Conservation (phyloP, 64 coral and sea anemone genomes). For the Pocillopora verrucosa region DNA sequence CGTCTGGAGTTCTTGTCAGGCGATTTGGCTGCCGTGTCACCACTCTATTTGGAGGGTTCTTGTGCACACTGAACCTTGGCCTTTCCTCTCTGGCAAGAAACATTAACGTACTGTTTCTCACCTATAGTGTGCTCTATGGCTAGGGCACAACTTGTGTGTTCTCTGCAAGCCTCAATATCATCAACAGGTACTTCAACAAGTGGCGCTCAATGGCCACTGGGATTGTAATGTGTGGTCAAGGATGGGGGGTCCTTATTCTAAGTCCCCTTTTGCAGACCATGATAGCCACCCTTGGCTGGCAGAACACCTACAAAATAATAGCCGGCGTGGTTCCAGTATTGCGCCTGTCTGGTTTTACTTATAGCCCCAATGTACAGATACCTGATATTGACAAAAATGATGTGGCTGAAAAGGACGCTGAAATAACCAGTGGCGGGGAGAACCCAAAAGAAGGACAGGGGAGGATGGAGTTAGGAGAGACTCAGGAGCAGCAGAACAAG, state of each 20-base stretch:
- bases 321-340: background rate
- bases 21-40: constrained; percentile 48
- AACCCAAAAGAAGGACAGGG: too few species aligned
- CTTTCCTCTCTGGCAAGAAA: constrained; percentile 40
- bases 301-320: constrained; percentile 50
- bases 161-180: constrained; percentile 18
- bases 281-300: constrained; percentile 51
- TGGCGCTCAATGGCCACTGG: constrained; percentile 43
- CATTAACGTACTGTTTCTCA: constrained; percentile 46
- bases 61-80: constrained; percentile 20
- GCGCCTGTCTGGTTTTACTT: constrained; percentile 12
- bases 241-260: constrained; percentile 30
- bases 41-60: constrained; percentile 43
- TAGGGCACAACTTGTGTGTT: constrained; percentile 30
- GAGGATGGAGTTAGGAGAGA: too few species aligned
- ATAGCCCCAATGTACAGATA: constrained; percentile 20
- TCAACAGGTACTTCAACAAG: constrained; percentile 55
- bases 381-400: background rate
- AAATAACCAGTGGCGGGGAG: too few species aligned
- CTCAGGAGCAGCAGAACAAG: background rate
- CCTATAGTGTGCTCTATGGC: constrained; percentile 64
- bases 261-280: constrained; percentile 39
- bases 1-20: constrained; percentile 27
- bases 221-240: constrained; percentile 19
- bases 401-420: too few species aligned